Evolutionary conservation across 2,113 vertebrate species (phyloP), one percentile per base, ranked within the genome.

Genomic region (Gopherus flavomarginatus): DNA sequence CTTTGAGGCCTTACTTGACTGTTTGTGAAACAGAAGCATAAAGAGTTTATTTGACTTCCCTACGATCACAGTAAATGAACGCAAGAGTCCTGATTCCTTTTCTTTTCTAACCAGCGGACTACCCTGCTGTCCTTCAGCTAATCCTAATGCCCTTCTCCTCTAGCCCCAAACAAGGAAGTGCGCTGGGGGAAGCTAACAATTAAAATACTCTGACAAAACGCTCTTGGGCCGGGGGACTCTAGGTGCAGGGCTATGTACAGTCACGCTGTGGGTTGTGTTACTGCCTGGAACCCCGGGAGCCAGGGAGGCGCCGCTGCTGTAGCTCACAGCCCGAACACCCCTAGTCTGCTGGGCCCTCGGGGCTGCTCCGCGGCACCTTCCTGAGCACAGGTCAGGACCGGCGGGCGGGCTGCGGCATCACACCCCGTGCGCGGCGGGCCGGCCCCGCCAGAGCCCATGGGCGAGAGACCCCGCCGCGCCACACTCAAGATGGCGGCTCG

Each of bases 401-500:
- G 12, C 21, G 42, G 75, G 14, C 38, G 24, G 42, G 78, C 10
- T 16, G 8, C 35, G 14, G 4, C 31, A 16, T 2, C 13, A 16
- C 62, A 7, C 16, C 27, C 56, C 12, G 6, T 14, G 27, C 26
- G 59, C 6, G 31, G 29, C 26, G 59, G 12, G 29, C 35, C 69
- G 19, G 31, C 11, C 35, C 62, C 8, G 26, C 6, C 19, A 24
- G 27, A 78, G 14, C 85, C 35, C 38, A 5, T 56, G 22, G 19
- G 52, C 52, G 24, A 3, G 38, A 13, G 3, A 22, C 42, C 2
- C 13, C 1, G 1, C 11, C 9, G 5, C 29, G 82, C 91, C 97
- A 53, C 95, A 0, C 95, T 95, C 96, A 97, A 97, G 83, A 97
- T 97, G 96, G 96, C 86, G 88, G 57, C 56, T 42, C 5, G 12